Evolutionary conservation across 2,888 invertebrate genomes (phyloP), one percentile per base, ranked within the genome.

Genomic region (Synanthedon andrenaeformis): DNA sequence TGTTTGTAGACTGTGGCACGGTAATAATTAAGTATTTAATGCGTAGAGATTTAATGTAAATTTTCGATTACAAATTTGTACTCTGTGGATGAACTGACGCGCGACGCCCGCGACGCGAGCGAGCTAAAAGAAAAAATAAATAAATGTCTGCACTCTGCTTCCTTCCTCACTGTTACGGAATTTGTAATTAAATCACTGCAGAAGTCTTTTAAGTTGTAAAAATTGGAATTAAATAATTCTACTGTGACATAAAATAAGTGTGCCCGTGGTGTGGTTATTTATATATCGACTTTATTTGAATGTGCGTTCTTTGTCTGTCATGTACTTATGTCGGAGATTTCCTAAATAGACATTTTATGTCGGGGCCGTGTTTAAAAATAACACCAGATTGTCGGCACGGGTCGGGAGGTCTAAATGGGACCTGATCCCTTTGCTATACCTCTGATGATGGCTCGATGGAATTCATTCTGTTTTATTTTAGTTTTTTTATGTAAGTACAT

Each of bases 351-450:
- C 79, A 72, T 81, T 85, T 80, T 73, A 82, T 82, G 85, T 82
- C 81, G 84, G 77, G 82, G 76, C 72, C 79, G 80, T 67, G 76
- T 83, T 74, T 79, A 85, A 82, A 86, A 86, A 86, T 86, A 86
- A 86, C 84, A 79, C 77, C 75, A 74, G 71, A 69, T 76, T 73
- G 72, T 78, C 73, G 76, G 72, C 70, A 74, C 69, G 69, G 67
- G 68, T 73, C 72, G 70, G 71, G 65, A 74, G 12, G 42, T 5
- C 41, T 53, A 13, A 42, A 19, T 17, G 72, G 68, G 58, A 57
- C 59, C 69, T 74, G 71, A 70, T 67, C 72, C 55, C 68, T 71
- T 69, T 67, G 71, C 68, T 66, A 70, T 72, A 69, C 63, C 66
- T 66, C 61, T 70, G 61, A 74, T 65, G 60, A 79, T 78, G 76